Evolutionary conservation across 2,797 vertebrate species (phyloP), one percentile per base, ranked within the genome.

Genomic region (Anomalospiza imberbis): DNA sequence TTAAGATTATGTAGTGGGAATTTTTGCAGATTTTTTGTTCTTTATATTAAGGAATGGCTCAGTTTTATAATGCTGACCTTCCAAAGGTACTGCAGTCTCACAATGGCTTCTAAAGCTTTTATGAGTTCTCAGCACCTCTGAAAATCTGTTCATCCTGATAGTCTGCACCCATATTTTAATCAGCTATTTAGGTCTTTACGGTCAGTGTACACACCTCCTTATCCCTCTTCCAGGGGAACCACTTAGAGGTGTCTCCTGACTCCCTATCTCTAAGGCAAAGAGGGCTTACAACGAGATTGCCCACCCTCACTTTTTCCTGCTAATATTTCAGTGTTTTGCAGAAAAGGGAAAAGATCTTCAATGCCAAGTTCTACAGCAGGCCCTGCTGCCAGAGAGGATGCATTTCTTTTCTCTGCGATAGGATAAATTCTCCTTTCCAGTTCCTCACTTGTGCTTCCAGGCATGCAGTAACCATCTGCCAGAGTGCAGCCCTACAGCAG

Each of bases 401-500:
- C 2, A 5, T 57, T 66, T 75, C 68, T 72, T 75, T 61, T 3
- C 22, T 51, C 66, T 62, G 19, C 13, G 58, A 32, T 21, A 32
- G 28, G 31, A 62, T 42, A 54, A 94, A 44, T 36, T 85, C 1
- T 0, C 26, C 31, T 89, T 42, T 87, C 61, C n/a, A 34, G 40
- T 34, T 89, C 72, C 75, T 89, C 61, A 34, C 50, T 83, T 89
- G 75, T 91, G 47, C 75, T 89, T 80, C 92, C 86, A 93, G 68
- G 68, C 5, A 0, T 4, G 0, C 72, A 51, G 28, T 36, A 92
- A 47, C 80, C 88, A 73, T 85, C 88, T 92, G 65, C 78, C 81
- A 10, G 5, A 82, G 71, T 44, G 54, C 67, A 83, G 40, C 9
- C 65, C 78, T 70, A 65, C 31, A 85, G 65, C 12, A 85, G 47